Conservation (phyloP, 2,888 invertebrate species). For the Thecophora atra region DNA sequence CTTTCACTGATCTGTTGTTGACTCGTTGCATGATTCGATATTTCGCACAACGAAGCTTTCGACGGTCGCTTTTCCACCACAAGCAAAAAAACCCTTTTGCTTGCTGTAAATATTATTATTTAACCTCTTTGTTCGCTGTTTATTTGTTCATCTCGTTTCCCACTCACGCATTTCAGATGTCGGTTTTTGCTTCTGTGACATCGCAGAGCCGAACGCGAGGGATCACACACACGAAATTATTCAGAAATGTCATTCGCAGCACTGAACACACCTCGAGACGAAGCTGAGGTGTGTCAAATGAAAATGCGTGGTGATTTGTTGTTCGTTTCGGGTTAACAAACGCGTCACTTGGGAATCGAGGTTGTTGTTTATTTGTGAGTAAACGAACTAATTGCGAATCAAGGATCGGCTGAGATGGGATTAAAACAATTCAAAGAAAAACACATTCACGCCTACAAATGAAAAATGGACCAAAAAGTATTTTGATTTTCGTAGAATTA, state of each 20-base stretch:
- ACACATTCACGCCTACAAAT: not conserved
- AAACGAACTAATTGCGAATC: too few relatives aligned
- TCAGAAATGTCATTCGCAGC: conserved; percentile 13
- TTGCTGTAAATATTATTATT: too few relatives aligned
- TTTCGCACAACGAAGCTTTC: not conserved
- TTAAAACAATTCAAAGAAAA: too few relatives aligned
- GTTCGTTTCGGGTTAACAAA: not conserved
- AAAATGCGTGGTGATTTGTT: not conserved
- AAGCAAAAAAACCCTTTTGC: conserved; percentile 12
- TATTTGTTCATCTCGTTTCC: too few relatives aligned
- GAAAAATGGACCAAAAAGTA: too few relatives aligned
- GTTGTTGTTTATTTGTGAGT: too few relatives aligned
- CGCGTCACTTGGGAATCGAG: not conserved
- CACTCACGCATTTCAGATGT: not conserved
- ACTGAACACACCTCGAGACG: not conserved
- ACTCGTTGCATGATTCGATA: not conserved
- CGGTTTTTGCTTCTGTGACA: not conserved
- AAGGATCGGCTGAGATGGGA: too few relatives aligned
- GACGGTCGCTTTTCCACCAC: not conserved
- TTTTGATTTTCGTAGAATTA: too few relatives aligned
- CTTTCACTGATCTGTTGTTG: not conserved
- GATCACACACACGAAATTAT: conserved; percentile 29
- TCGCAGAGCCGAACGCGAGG: not conserved
- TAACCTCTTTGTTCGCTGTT: too few relatives aligned
- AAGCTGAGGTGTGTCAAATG: not conserved